Conservation (phyloP, 2,113 vertebrate genomes). For the Ammodytes dubius region DNA sequence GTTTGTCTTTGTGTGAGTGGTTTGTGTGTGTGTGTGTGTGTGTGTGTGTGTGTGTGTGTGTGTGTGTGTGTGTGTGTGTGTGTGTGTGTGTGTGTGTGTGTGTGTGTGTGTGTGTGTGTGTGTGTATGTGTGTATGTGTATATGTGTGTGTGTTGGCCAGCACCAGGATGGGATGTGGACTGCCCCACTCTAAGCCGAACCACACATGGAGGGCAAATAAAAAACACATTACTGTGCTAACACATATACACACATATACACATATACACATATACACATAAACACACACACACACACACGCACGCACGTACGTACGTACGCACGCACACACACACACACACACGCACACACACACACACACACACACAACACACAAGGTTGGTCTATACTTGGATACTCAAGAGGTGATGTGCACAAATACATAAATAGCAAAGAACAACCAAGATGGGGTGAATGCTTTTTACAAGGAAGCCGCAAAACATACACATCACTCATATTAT, state of each 20-base stretch:
- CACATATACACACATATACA: constrained; percentile 28
- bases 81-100: constrained; percentile 44
- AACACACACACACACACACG: constrained; percentile 34
- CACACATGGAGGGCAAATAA: constrained; percentile 58
- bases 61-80: constrained; percentile 30
- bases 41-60: constrained; percentile 24
- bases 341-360: constrained; percentile 31
- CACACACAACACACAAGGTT: constrained; percentile 15
- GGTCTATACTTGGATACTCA: constrained; percentile 20
- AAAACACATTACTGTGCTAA: constrained; percentile 41
- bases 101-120: constrained; percentile 34
- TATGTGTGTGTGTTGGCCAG: constrained; percentile 56
- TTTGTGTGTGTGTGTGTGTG: constrained; percentile 36
- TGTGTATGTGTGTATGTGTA: constrained; percentile 12
- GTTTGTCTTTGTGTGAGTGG: not conserved
- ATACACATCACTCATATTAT: constrained; percentile 50
- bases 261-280: constrained; percentile 34
- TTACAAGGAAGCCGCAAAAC: constrained; percentile 48
- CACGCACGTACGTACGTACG: not conserved
- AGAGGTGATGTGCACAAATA: constrained; percentile 35
- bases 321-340: constrained; percentile 18
- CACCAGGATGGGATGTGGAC: constrained; percentile 62
- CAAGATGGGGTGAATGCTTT: constrained; percentile 33
- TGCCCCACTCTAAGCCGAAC: constrained; percentile 42
- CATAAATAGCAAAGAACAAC: constrained; percentile 65